phyloP scores from a whole-genome alignment of 2,113 vertebrate species.

The Bufo gargarizans region DNA sequence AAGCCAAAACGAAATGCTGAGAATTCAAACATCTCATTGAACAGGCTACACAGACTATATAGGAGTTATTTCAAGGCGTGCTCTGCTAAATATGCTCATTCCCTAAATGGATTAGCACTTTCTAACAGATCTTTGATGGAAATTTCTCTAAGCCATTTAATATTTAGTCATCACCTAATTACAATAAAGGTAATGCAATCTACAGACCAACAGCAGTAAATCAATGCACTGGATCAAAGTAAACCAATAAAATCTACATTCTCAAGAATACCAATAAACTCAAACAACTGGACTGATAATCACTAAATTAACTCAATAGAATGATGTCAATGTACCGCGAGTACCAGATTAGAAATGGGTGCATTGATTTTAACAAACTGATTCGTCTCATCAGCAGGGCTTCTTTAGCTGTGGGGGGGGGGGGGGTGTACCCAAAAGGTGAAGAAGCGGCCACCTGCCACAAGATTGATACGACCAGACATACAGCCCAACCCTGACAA shows the following conservation, averaged over 20 bases:
- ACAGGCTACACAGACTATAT: neutral
- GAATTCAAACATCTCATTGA: neutral
- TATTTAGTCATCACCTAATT: neutral
- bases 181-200: neutral
- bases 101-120: neutral
- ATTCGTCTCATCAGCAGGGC: no score
- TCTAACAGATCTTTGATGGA: neutral
- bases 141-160: neutral
- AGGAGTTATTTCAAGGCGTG: constrained; percentile 14
- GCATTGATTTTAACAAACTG: no score
- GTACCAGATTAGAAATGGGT: no score
- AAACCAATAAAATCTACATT: neutral
- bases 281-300: neutral
- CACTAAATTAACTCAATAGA: neutral
- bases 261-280: neutral
- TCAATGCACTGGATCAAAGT: neutral
- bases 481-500: no score
- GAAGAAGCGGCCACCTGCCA: no score
- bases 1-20: neutral
- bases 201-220: neutral
- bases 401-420: no score
- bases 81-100: neutral
- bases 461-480: no score
- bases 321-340: neutral
- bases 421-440: no score